Conservation (phyloP, 1,140 invertebrate genomes). For the Scylla paramamosain region DNA sequence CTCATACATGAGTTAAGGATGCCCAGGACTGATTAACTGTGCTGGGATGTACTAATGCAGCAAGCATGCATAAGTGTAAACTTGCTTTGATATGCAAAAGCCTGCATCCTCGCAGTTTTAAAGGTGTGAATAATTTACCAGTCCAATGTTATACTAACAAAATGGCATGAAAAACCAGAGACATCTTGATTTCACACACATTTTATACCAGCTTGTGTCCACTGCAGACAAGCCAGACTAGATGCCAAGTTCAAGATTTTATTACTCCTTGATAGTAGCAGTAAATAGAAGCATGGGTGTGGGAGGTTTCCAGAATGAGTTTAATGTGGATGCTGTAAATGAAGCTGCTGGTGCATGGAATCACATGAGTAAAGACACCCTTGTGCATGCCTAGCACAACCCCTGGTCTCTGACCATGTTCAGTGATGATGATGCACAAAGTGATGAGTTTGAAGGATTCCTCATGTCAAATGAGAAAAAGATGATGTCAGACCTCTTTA, state of each 20-base stretch:
- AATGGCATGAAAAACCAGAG: too few species aligned
- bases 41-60: constrained; percentile 45
- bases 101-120: neutral
- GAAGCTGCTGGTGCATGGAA: neutral
- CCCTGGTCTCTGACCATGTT: constrained; percentile 10
- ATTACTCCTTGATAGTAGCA: constrained; percentile 29
- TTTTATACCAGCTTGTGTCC: neutral
- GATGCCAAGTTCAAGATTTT: constrained; percentile 4
- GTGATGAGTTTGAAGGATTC: neutral
- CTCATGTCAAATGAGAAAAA: constrained; percentile 38
- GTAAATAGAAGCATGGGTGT: constrained; percentile 19
- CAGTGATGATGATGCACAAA: neutral
- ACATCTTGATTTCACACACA: too few species aligned
- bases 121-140: constrained; percentile 50
- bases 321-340: neutral
- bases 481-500: neutral
- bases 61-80: constrained; percentile 41
- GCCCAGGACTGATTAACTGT: constrained; percentile 45
- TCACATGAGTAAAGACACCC: neutral
- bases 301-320: neutral
- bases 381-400: neutral
- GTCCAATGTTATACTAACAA: constrained; percentile 32
- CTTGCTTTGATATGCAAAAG: constrained; percentile 49
- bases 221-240: constrained; percentile 28
- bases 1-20: constrained; percentile 38